Base-by-base conservation (phyloP, 1,140 invertebrate genomes). In the Caenorhabditis tropicalis region DNA sequence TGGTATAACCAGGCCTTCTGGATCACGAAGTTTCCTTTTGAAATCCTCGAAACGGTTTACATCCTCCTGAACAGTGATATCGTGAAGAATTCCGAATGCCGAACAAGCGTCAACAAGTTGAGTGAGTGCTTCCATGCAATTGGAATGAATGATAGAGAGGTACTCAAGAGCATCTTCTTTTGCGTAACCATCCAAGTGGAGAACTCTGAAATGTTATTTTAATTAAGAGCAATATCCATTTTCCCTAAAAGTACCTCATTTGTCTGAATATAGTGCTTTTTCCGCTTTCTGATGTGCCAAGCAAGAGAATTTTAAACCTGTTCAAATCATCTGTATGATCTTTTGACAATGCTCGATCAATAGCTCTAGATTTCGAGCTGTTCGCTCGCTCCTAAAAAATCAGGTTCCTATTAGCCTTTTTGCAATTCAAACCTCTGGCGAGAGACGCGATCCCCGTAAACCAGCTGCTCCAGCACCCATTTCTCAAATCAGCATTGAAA, bases 101-200 rank as follows among this genome's bases (percentile, higher is more conserved):
- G 36, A 0, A 39, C 80, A 65, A 4, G 96, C 96, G 29, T 88
- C 86, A 3, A 90, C 58, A 90, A 98, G 97, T 31, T 94, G 94
- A 86, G 94, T 93, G 89, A 97, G 93, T 91, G 95, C 96, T 92
- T 97, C 96, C 88, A 97, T 92, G 7, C 92, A 92, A 91, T 97
- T 97, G 89, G 95, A 96, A 91, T 95, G 97, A 29, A 98, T 96
- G 65, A 98, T 96, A 4, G 96, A 95, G 87, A 95, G 94, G 90
- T 96, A 97, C 90, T 96, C 95, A 2, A 65, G 58, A 92, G 96
- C 96, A 93, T 98, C 96, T 92, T 97, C 96, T 92, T 94, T 94
- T 46, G 95, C 95, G 91, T 97, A 98, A 46, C 96, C 96, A 85
- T 95, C 95, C 92, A 96, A 95, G 91, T 98, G 96, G 86, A 98